Base-by-base conservation (phyloP, 1,140 invertebrate genomes). In the Oryctes rhinoceros region DNA sequence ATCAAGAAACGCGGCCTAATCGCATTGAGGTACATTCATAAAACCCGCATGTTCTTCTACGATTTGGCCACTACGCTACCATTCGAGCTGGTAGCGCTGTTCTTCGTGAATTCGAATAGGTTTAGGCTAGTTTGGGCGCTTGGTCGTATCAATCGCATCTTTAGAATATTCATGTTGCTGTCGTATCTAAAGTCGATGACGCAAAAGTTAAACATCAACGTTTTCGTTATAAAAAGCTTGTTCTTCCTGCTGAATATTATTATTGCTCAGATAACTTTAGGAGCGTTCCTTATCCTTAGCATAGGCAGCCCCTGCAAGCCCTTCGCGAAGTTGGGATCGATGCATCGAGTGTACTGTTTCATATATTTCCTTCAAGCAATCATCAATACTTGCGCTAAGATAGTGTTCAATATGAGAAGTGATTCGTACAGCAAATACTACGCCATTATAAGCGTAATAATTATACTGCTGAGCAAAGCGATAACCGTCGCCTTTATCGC, bases 121-220 rank as follows among this genome's bases (percentile, higher is more conserved):
- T 37, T 35, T 13, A 15, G 49, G 11, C 3, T 37, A 0, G 35
- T 78, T 18, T 78, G 35, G 20, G 39, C 78, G 18, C 2, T 78
- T 0, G 18, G 62, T 7, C 76, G 81, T n/a, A 39, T 82, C 3
- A 82, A 82, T 75, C 35, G 81, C 9, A 59, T 80, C 10, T 11
- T 65, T 1, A 47, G 81, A 30, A 74, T 76, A 5, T 13, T 78
- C 39, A 78, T 78, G 47, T 75, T 80, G 4, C 47, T 82, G 18
- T 10, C 15, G 18, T 76, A 80, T 48, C 39, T 82, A 53, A 78
- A 59, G 5, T n/a, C 13, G 0, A 53, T 67, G n/a, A 80, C 79
- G 11, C 62, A 80, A 53, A 82, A 80, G 62, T 74, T 82, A 18
- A 80, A 80, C 76, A 67, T 82, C 13, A 82, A 80, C 24, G 79